Percentiles rank a stretch among this genome's conserved stretches.
These are phyloP conservation scores for Engraulis encrasicolus DNA, from an alignment of 2,113 vertebrate genomes.

Conservation along the genomic window DNA sequence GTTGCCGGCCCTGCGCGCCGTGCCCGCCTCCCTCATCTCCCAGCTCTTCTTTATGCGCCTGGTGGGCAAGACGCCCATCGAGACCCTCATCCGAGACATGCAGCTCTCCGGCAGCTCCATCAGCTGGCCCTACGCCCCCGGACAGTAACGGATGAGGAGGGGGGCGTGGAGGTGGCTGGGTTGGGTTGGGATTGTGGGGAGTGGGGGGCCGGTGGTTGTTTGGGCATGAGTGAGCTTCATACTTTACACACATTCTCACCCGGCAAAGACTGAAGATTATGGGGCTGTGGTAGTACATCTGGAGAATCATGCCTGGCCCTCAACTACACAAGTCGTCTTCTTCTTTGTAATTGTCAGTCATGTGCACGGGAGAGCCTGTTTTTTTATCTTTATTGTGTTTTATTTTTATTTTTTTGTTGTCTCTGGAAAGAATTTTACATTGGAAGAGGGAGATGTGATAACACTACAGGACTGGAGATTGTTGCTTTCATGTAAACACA, in stretches of 20 bases:
- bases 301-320: not conserved
- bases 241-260: not conserved
- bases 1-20: slow-evolving; percentile 88
- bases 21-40: slow-evolving; percentile 91
- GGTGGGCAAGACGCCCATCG: slow-evolving; percentile 94
- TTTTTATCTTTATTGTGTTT: not conserved
- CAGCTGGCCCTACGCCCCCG: slow-evolving; percentile 91
- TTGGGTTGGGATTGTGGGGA: not conserved
- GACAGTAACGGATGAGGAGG: slow-evolving; percentile 79
- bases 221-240: not conserved
- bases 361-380: not conserved
- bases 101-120: slow-evolving; percentile 93
- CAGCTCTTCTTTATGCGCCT: slow-evolving; percentile 97
- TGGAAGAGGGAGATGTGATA: not conserved
- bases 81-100: slow-evolving; percentile 97
- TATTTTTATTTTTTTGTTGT: not conserved
- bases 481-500: not conserved
- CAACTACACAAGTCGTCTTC: not conserved
- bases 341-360: not conserved
- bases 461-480: slow-evolving; percentile 5
- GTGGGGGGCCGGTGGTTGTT: not conserved
- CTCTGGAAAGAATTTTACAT: not conserved
- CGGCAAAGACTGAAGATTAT: not conserved
- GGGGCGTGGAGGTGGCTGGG: not conserved
- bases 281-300: not conserved